A percentile compares a stretch with the other conserved stretches of the same genome.
These are phyloP conservation scores for Chaetophractus vellerosus DNA, from an alignment of 2,797 vertebrate species.

Conservation along the genomic window DNA sequence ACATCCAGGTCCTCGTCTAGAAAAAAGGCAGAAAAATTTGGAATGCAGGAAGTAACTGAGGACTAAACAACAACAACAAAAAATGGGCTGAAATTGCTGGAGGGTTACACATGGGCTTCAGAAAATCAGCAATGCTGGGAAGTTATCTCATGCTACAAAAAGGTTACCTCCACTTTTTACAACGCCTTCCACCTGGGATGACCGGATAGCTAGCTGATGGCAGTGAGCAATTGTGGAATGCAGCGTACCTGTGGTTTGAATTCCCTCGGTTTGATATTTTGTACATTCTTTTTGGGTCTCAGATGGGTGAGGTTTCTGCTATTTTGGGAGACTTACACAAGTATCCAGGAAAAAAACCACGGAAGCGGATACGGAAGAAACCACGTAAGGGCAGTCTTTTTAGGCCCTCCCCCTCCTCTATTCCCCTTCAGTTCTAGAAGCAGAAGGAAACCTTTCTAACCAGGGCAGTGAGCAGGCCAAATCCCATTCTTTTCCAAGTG, in stretches of 20 bases:
- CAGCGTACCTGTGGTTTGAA: not conserved
- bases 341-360: not conserved
- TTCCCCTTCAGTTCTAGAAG: not conserved
- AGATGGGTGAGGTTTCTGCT: not conserved
- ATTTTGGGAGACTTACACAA: not conserved
- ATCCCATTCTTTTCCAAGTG: not conserved
- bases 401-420: not conserved
- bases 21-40: conserved; percentile 80
- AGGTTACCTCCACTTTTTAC: not conserved
- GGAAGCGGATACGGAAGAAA: not conserved
- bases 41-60: conserved; percentile 18
- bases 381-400: not conserved
- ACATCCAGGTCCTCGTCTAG: conserved; percentile 82
- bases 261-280: not conserved
- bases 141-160: not conserved
- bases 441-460: not conserved
- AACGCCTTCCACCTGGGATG: not conserved
- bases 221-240: not conserved
- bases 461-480: not conserved
- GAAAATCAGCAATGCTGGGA: not conserved
- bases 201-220: too few relatives aligned
- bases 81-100: not conserved
- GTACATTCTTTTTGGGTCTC: not conserved
- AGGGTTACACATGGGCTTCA: not conserved
- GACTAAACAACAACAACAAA: not conserved